Percentiles rank a stretch among this genome's conserved stretches.
Evolutionary conservation across 30 jellyfish, hydroid and myxozoan species (phyloP).

Genomic region (Hydractinia echinata): DNA sequence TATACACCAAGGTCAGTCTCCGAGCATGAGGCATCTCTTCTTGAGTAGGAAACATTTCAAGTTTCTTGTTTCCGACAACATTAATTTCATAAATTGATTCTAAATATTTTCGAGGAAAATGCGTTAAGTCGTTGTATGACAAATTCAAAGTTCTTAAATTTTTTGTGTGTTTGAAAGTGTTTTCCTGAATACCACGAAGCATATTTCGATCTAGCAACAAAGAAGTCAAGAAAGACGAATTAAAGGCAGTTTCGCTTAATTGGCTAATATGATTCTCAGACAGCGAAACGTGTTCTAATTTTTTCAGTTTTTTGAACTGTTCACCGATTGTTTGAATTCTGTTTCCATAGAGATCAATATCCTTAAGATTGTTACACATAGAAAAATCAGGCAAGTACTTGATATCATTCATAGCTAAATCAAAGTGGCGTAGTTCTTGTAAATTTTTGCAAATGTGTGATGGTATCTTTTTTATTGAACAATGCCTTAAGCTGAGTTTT

Average conservation of each 20-base stretch:
- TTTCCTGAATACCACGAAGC: conserved; percentile 46
- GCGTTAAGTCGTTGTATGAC: conserved; percentile 42
- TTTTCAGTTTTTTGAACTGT: conserved; percentile 38
- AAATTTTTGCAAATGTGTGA: conserved; percentile 25
- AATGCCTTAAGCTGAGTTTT: conserved; percentile 40
- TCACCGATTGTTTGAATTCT: conserved; percentile 1
- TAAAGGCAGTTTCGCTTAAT: conserved; percentile 50
- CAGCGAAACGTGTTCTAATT: conserved; percentile 34
- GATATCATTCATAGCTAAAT: neutral
- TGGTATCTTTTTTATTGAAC: conserved; percentile 48
- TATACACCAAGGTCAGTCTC: conserved; percentile 60
- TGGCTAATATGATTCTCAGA: conserved; percentile 47
- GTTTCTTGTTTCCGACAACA: conserved; percentile 65
- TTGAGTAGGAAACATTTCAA: conserved; percentile 62
- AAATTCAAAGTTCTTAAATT: conserved; percentile 45
- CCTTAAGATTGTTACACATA: neutral
- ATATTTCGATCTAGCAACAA: conserved; percentile 54
- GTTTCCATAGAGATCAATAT: conserved; percentile 5
- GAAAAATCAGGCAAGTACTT: conserved; percentile 16
- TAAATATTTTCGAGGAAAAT: conserved; percentile 64
- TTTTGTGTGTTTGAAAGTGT: conserved; percentile 48
- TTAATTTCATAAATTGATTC: conserved; percentile 39
- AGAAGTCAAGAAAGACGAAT: conserved; percentile 23
- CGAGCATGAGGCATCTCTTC: conserved; percentile 61
- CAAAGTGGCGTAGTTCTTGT: conserved; percentile 16